Evolutionary conservation across 1,140 invertebrate species (phyloP), one percentile per base, ranked within the genome.

Genomic region (Matsumurasca onukii): DNA sequence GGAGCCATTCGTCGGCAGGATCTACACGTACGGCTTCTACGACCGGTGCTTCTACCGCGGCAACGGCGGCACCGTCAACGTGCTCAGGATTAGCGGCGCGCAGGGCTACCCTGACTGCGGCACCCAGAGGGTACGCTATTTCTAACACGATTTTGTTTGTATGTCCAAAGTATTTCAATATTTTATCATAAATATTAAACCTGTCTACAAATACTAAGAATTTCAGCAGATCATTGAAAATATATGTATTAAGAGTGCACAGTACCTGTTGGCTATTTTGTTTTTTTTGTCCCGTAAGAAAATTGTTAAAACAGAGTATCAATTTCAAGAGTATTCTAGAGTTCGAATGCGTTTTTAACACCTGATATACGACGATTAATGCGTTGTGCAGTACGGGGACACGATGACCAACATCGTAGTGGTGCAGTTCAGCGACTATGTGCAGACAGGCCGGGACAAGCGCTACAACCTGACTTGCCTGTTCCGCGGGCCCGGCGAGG

Each of bases 371-470:
- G n/a, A n/a, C n/a, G n/a, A n/a, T n/a, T 39, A 39, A 39, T 39
- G 34, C 34, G 34, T 39, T 39, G 34, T 81, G 20, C 78, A 94
- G 90, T 94, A 92, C 73, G 93, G 92, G 0, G 93, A 96, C 75
- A 93, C 92, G 0, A 91, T 95, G 87, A 95, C 93, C 48, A 97
- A 96, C 75, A 95, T 97, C 61, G 92, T 95, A 1, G 93, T 97
- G 22, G 93, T 97, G 0, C 94, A 97, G 80, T 95, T 96, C 79
- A 94, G 92, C 68, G 93, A 96, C 78, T 92, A 91, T 75, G 93
- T 97, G 0, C 93, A 96, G 82, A 96, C 94, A 0, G 91, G 91
- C 55, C 82, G 90, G 68, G 94, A 97, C 78, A 95, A 95, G 75
- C 84, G 93, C 20, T 97, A 95, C 79, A 97, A 97, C 79, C 80